Evolutionary conservation across 2,888 invertebrate species (phyloP).

Genomic region (Sphaerophoria taeniata): DNA sequence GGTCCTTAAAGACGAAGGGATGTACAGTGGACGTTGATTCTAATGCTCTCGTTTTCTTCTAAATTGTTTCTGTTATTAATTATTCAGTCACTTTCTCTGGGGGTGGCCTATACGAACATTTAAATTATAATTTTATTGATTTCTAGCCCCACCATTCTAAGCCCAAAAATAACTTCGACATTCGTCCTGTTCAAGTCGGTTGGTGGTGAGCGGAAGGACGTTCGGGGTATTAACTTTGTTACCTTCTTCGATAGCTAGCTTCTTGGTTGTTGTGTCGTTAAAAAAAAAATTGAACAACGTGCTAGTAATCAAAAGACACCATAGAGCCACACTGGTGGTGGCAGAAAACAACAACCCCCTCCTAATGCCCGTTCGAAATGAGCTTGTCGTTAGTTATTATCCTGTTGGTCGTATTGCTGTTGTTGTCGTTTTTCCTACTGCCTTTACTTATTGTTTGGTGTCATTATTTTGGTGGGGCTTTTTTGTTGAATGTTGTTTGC

Average conservation of each 20-base stretch:
- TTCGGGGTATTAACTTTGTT: no score
- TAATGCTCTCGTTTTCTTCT: constrained; percentile 22
- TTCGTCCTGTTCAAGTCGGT: no score
- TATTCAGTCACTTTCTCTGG: constrained; percentile 55
- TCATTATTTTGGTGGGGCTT: not conserved
- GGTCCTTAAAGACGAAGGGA: constrained; percentile 8
- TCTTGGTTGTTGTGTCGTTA: not conserved
- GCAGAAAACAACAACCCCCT: not conserved
- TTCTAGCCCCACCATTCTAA: not conserved
- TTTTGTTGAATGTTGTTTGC: not conserved
- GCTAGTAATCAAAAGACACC: constrained; percentile 2
- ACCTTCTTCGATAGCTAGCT: not conserved
- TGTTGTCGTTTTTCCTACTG: not conserved
- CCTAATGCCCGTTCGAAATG: constrained; percentile 16
- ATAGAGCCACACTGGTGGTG: no score
- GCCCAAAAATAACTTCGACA: no score
- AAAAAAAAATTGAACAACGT: constrained; percentile 5
- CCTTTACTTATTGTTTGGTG: not conserved
- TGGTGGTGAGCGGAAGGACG: no score
- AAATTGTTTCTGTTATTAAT: constrained; percentile 64
- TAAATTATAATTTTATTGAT: constrained; percentile 75
- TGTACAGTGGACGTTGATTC: constrained; percentile 29
- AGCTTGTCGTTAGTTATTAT: constrained; percentile 18
- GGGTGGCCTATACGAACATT: constrained; percentile 51
- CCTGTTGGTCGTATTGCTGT: not conserved